Evolutionary conservation across 2,797 vertebrate species (phyloP).

Genomic region (Spondyliosoma cantharus): DNA sequence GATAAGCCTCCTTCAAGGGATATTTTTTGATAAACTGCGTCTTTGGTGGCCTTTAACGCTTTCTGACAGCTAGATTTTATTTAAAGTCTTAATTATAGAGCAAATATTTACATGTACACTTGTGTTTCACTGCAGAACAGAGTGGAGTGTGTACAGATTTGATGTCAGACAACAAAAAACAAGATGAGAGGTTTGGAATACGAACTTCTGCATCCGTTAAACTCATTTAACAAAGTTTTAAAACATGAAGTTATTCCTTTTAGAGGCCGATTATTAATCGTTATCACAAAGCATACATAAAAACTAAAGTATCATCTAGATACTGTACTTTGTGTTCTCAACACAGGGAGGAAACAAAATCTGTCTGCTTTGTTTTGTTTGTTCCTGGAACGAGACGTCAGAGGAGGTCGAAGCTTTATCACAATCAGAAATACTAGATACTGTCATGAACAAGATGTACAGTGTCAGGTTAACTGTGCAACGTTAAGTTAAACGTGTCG

Average conservation of each 20-base stretch:
- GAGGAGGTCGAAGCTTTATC: no score
- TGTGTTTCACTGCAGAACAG: not conserved
- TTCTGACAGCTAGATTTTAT: conserved; percentile 16
- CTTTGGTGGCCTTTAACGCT: conserved; percentile 1
- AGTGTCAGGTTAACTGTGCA: no score
- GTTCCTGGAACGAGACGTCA: no score
- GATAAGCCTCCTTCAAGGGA: conserved; percentile 1
- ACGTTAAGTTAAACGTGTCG: no score
- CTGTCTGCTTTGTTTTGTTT: no score
- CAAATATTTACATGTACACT: not conserved
- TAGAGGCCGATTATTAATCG: not conserved
- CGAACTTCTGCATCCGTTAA: no score
- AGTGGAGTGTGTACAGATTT: not conserved
- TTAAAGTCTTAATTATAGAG: not conserved
- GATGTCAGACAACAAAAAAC: no score
- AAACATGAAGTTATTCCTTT: no score
- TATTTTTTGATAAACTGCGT: not conserved
- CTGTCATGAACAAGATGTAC: no score
- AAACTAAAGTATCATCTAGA: not conserved
- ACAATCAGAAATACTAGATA: no score
- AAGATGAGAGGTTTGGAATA: no score
- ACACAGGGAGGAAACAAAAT: no score
- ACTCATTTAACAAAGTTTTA: not conserved
- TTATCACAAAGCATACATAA: not conserved
- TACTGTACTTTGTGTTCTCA: not conserved